Evolutionary conservation across 2,888 invertebrate genomes (phyloP).

Genomic region (Diadromus collaris): DNA sequence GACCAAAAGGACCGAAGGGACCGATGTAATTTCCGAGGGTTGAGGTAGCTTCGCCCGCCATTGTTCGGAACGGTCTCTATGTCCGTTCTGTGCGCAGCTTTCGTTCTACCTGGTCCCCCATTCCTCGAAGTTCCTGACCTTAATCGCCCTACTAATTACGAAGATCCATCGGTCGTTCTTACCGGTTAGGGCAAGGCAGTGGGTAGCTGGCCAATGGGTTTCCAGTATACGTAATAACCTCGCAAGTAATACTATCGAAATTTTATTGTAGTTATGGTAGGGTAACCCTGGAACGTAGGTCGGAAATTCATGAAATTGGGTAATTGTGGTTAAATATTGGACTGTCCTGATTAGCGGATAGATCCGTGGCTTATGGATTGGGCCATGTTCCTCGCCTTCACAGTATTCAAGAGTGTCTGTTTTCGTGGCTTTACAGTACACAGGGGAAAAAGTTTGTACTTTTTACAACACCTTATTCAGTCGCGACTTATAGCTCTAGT

Average conservation of each 20-base stretch:
- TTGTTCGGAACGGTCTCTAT: conserved; percentile 58
- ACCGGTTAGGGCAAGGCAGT: conserved; percentile 34
- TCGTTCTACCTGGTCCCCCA: conserved; percentile 48
- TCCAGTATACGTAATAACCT: conserved; percentile 27
- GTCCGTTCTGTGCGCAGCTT: conserved; percentile 2
- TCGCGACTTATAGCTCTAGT: too few relatives aligned
- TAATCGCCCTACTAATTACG: conserved; percentile 60
- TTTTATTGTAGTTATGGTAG: conserved; percentile 10
- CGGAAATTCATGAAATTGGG: background rate
- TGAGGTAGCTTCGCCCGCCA: conserved; percentile 61
- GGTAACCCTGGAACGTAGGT: background rate
- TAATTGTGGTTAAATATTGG: background rate
- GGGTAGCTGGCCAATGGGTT: conserved; percentile 38
- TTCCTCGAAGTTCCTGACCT: conserved; percentile 58
- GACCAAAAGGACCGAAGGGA: conserved; percentile 54
- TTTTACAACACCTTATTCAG: too few relatives aligned
- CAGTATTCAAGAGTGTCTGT: background rate
- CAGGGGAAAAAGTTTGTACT: too few relatives aligned
- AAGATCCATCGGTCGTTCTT: conserved; percentile 58
- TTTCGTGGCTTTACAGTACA: background rate
- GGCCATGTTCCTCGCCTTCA: background rate
- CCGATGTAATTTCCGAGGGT: conserved; percentile 56
- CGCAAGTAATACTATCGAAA: conserved; percentile 18
- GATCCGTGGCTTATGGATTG: background rate
- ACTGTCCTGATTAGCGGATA: background rate